Base-by-base conservation (phyloP, 2,888 invertebrate species). In the Drosophila nigritarsus region DNA sequence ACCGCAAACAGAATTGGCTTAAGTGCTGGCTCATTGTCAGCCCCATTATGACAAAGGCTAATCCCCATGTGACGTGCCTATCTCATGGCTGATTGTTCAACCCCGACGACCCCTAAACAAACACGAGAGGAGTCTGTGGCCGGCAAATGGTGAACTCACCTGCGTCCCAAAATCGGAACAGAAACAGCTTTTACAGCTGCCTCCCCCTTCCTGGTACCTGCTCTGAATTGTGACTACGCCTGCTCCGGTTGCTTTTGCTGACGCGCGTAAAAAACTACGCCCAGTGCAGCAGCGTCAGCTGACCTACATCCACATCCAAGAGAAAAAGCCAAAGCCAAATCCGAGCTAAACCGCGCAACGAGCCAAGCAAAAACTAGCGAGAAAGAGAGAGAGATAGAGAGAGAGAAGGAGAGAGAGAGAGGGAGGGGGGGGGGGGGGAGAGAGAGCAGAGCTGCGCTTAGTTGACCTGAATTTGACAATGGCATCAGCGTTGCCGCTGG, bases 231-330 rank as follows among this genome's bases (percentile, higher is more conserved):
- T 34, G 40, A 34, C n/a, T 51, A 5, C 53, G 51, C n/a, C 53
- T 55, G 67, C 67, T 62, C 34, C 51, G 62, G 45, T 64, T 60
- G 59, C 60, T 83, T 79, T 82, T 84, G 85, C 85, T 85, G 85
- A 85, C 85, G 85, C 89, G 85, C 89, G 89, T 88, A 80, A 80
- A 87, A 78, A 86, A 76, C 80, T 78, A 83, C 89, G 83, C 89
- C 83, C 89, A 77, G 58, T 74, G 77, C 72, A 86, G 59, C 79
- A 68, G 20, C 75, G 69, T 73, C 75, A 82, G 83, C 83, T 84
- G 84, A 84, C 84, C 84, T 84, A 89, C 87, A 84, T 84, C 87
- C 69, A 78, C 75, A 82, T 64, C 54, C 64, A 73, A 66, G 73
- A 63, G 56, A 75, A 66, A 63, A 70, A 70, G 53, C 55, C 20